Percentiles rank a stretch among this genome's conserved stretches.
These are phyloP conservation scores for Uropsilus gracilis DNA, from an alignment of 2,113 vertebrate genomes.

Conservation along the genomic window DNA sequence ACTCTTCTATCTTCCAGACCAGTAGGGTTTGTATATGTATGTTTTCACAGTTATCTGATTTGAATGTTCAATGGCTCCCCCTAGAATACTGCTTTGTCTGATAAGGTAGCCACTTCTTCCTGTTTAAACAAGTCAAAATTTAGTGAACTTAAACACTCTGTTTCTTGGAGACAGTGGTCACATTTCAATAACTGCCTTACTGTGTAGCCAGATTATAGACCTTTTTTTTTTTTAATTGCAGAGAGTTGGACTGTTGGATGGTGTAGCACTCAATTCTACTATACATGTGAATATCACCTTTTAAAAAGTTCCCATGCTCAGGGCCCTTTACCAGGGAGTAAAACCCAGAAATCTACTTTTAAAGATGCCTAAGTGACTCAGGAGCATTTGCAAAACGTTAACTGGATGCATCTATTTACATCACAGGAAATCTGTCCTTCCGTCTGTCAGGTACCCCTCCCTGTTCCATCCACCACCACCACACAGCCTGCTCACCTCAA, in stretches of 20 bases:
- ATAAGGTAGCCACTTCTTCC: not conserved
- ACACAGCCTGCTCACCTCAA: no score
- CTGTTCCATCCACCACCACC: no score
- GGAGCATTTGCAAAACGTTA: no score
- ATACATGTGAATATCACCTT: not conserved
- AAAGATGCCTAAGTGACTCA: no score
- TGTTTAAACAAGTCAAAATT: not conserved
- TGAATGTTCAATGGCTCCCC: not conserved
- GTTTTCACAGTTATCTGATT: no score
- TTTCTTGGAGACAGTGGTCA: not conserved
- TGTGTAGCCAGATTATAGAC: not conserved
- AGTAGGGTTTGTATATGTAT: no score
- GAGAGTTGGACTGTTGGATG: not conserved
- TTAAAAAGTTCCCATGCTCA: not conserved
- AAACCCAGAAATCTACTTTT: no score
- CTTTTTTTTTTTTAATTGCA: not conserved
- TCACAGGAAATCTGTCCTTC: no score
- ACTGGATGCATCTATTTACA: no score
- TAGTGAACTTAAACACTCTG: not conserved
- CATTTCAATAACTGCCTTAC: not conserved
- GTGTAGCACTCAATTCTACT: not conserved
- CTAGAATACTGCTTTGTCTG: not conserved
- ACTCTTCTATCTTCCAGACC: no score
- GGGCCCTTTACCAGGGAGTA: no score
- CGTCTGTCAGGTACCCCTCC: no score